These are phyloP conservation scores for Rhinophrynus dorsalis DNA, from an alignment of 2,797 vertebrate genomes.

Conservation along the genomic window DNA sequence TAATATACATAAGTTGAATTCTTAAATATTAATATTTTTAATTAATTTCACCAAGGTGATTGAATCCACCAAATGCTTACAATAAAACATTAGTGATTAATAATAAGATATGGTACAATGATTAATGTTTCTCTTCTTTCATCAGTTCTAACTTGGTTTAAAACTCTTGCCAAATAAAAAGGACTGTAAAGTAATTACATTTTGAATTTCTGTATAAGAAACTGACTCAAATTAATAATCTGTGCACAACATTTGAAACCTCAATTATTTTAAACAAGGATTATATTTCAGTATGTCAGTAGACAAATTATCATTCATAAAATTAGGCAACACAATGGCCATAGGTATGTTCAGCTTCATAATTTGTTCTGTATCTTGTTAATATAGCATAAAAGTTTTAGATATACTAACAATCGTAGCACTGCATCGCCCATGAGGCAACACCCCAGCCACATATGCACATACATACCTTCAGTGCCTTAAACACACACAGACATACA, in stretches of 20 bases:
- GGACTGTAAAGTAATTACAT: not conserved
- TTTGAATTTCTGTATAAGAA: constrained; percentile 1
- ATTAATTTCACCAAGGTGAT: constrained; percentile 3
- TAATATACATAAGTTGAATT: constrained; percentile 1
- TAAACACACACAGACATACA: too few species aligned
- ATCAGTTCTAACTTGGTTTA: constrained; percentile 16
- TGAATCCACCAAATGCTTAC: not conserved
- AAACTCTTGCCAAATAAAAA: constrained; percentile 15
- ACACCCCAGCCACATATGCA: too few species aligned
- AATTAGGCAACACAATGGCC: constrained; percentile 3
- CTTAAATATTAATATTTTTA: not conserved
- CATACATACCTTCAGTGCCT: too few species aligned
- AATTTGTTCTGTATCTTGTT: constrained; percentile 22
- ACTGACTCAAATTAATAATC: constrained; percentile 11
- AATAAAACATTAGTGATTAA: constrained; percentile 21
- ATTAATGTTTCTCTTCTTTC: constrained; percentile 22
- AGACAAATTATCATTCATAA: not conserved
- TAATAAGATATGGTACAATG: constrained; percentile 4
- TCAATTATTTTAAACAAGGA: constrained; percentile 25
- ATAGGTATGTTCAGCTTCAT: not conserved
- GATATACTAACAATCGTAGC: too few species aligned
- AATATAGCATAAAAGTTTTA: constrained; percentile 1
- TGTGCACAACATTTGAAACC: not conserved
- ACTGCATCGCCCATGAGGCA: too few species aligned
- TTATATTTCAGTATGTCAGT: constrained; percentile 18